phyloP scores from a whole-genome alignment of 1,140 invertebrate species.

The Temnothorax longispinosus region DNA sequence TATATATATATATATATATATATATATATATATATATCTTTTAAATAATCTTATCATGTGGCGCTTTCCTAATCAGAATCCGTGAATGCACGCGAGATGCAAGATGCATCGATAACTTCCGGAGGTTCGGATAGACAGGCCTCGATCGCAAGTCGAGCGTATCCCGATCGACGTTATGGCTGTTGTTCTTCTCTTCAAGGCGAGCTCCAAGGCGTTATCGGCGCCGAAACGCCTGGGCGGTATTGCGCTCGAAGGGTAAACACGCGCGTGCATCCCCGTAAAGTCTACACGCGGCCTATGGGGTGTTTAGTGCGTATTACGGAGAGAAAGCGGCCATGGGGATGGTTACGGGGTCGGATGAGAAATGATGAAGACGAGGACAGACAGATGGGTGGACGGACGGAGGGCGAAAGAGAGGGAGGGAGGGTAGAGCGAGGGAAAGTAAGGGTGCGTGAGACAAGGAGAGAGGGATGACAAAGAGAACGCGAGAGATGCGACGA shows the following conservation, averaged over 20 bases:
- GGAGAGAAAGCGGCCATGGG: conserved; percentile 74
- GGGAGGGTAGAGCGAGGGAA: conserved; percentile 44
- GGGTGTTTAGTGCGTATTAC: conserved; percentile 83
- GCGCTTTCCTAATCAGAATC: background rate
- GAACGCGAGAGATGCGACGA: conserved; percentile 13
- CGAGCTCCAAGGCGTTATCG: conserved; percentile 42
- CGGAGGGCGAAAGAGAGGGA: conserved; percentile 39
- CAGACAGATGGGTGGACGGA: conserved; percentile 43
- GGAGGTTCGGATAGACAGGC: background rate
- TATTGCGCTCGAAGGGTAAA: conserved; percentile 67
- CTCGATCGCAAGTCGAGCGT: conserved; percentile 37
- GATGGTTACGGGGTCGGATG: conserved; percentile 56
- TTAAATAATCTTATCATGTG: background rate
- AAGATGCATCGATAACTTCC: background rate
- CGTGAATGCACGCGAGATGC: background rate
- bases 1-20: too few relatives aligned
- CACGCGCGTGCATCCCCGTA: conserved; percentile 73
- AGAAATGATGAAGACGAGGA: conserved; percentile 59
- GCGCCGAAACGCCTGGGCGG: conserved; percentile 51
- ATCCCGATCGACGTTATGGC: conserved; percentile 27
- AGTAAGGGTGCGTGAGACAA: conserved; percentile 62
- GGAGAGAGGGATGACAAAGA: conserved; percentile 36
- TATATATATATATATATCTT: background rate
- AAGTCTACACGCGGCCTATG: conserved; percentile 75
- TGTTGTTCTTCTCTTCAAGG: conserved; percentile 28